Evolutionary conservation across 2,888 invertebrate species (phyloP).

Genomic region (Hirudinaria manillensis): DNA sequence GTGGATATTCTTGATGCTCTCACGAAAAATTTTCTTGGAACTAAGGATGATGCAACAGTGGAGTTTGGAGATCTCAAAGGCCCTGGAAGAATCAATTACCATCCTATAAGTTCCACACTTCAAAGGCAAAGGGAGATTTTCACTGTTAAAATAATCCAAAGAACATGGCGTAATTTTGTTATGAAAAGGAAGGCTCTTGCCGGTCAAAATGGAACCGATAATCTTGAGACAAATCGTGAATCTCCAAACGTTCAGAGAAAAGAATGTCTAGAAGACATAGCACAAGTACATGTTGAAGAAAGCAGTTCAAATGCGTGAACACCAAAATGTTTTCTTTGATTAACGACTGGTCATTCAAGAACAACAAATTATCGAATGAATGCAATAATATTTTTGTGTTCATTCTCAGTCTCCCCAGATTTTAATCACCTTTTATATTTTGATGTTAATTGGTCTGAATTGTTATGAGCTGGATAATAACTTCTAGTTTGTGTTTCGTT

Average conservation of each 20-base stretch:
- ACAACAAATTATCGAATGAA: too few relatives aligned
- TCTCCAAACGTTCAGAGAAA: neutral
- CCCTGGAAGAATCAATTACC: slow-evolving; percentile 74
- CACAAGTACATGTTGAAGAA: slow-evolving; percentile 17
- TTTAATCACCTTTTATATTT: too few relatives aligned
- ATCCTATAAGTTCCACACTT: slow-evolving; percentile 86
- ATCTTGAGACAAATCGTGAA: neutral
- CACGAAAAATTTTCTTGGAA: slow-evolving; percentile 97
- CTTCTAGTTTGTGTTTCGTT: too few relatives aligned
- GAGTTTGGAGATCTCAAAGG: slow-evolving; percentile 40
- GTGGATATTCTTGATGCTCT: slow-evolving; percentile 95
- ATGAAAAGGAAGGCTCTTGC: slow-evolving; percentile 13
- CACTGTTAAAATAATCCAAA: slow-evolving; percentile 88
- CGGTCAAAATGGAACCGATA: neutral
- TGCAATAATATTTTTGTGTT: too few relatives aligned
- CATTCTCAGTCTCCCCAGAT: too few relatives aligned
- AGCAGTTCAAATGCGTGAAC: neutral
- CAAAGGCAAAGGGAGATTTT: slow-evolving; percentile 94
- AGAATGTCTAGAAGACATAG: neutral
- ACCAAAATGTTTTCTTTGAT: too few relatives aligned
- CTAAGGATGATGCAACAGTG: slow-evolving; percentile 65
- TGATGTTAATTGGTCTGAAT: too few relatives aligned
- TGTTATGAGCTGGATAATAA: too few relatives aligned
- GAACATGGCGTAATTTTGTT: slow-evolving; percentile 49
- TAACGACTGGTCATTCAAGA: too few relatives aligned